phyloP scores from a whole-genome alignment of 2,888 invertebrate species.

The Eucera pruinosa region DNA sequence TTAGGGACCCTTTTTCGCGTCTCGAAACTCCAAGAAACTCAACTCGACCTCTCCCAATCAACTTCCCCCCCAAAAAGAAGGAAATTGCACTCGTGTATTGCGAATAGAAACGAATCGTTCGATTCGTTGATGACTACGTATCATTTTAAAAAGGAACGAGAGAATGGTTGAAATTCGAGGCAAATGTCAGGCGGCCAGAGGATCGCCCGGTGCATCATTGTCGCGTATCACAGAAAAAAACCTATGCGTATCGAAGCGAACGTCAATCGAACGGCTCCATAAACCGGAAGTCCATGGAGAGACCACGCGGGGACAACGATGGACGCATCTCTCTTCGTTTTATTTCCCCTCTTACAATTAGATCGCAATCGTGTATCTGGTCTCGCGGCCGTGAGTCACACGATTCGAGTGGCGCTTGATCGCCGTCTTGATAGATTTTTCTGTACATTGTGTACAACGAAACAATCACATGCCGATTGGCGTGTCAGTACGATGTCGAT shows the following conservation, averaged over 20 bases:
- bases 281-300: not conserved
- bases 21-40: not conserved
- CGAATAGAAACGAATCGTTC: conserved; percentile 17
- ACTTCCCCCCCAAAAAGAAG: conserved; percentile 26
- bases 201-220: conserved; percentile 61
- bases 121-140: not conserved
- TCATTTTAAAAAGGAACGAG: conserved; percentile 3
- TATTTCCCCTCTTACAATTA: not conserved
- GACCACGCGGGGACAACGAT: not conserved
- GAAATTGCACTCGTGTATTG: conserved; percentile 39
- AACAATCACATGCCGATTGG: not conserved
- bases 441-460: not conserved
- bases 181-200: conserved; percentile 36
- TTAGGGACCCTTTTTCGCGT: not conserved
- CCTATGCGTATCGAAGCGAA: conserved; percentile 53
- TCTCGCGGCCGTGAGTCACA: conserved; percentile 20
- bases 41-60: not conserved
- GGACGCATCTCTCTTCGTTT: not conserved
- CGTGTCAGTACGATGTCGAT: conserved; percentile 8
- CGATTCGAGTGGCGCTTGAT: conserved; percentile 19
- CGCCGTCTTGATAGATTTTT: conserved; percentile 1
- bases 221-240: conserved; percentile 71
- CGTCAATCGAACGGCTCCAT: conserved; percentile 15
- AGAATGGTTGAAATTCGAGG: conserved; percentile 11
- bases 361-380: not conserved